These are phyloP conservation scores for Grallaria varia DNA, from an alignment of 2,113 vertebrate genomes.

Conservation along the genomic window DNA sequence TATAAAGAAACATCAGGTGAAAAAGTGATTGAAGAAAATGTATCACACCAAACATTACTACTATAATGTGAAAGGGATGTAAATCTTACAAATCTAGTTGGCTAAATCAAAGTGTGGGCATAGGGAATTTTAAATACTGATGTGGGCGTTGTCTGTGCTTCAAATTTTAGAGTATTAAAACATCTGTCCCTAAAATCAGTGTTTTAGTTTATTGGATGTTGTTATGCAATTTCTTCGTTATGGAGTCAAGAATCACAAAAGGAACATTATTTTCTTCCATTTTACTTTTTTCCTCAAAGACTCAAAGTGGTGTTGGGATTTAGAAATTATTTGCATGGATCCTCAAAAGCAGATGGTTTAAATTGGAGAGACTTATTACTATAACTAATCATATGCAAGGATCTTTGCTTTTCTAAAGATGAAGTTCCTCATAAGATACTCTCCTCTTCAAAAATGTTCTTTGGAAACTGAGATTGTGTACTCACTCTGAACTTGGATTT, in stretches of 20 bases:
- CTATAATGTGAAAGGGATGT: not conserved
- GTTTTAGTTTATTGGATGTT: not conserved
- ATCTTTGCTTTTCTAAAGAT: not conserved
- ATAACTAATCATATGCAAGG: not conserved
- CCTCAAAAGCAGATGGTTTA: not conserved
- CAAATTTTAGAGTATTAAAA: not conserved
- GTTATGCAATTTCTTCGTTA: not conserved
- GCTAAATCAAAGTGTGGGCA: not conserved
- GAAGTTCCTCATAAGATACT: not conserved
- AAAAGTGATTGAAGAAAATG: not conserved
- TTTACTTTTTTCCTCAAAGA: not conserved
- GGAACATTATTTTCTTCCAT: rapidly evolving
- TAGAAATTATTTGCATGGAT: not conserved
- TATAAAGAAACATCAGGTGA: not conserved
- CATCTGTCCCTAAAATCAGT: not conserved
- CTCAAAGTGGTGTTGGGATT: not conserved
- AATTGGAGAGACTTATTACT: not conserved
- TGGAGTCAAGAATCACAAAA: not conserved
- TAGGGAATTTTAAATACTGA: not conserved
- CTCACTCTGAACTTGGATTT: constrained; percentile 20
- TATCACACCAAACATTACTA: not conserved
- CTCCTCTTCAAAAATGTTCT: not conserved
- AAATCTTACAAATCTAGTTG: not conserved
- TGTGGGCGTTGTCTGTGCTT: not conserved
- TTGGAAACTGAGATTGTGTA: not conserved